Evolutionary conservation across 2,797 vertebrate species (phyloP).

Genomic region (Rhabdophis nuchalis): DNA sequence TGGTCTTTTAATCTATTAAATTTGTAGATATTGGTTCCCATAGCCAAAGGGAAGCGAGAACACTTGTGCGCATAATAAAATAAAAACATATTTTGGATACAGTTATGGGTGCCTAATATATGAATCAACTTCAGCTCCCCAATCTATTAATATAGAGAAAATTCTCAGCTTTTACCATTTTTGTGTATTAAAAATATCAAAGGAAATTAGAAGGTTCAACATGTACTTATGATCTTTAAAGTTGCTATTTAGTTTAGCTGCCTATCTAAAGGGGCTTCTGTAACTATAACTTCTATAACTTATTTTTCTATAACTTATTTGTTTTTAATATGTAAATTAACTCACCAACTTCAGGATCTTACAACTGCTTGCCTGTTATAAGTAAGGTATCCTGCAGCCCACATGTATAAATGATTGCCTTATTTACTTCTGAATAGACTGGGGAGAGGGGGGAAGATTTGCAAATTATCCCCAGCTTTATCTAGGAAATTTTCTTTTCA

Average conservation of each 20-base stretch:
- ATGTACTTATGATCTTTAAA: neutral
- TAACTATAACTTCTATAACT: neutral
- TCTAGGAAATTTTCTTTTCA: neutral
- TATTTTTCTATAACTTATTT: too few species aligned
- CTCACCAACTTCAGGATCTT: neutral
- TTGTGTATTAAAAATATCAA: neutral
- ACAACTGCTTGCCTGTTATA: neutral
- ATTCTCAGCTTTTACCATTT: too few species aligned
- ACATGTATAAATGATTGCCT: neutral
- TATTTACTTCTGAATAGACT: neutral
- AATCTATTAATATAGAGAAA: neutral
- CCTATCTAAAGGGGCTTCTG: neutral
- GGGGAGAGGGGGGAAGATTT: neutral
- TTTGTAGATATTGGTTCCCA: neutral
- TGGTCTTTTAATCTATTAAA: neutral
- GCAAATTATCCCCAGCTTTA: neutral
- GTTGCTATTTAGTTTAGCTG: neutral
- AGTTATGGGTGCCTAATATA: neutral
- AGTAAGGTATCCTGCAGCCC: neutral
- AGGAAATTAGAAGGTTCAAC: neutral
- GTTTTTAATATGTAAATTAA: neutral
- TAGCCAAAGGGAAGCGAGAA: neutral
- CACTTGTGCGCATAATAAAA: neutral
- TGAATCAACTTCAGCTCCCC: neutral
- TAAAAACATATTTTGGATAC: neutral